Evolutionary conservation across 2,888 invertebrate species (phyloP).

Genomic region (Argyresthia goedartella): DNA sequence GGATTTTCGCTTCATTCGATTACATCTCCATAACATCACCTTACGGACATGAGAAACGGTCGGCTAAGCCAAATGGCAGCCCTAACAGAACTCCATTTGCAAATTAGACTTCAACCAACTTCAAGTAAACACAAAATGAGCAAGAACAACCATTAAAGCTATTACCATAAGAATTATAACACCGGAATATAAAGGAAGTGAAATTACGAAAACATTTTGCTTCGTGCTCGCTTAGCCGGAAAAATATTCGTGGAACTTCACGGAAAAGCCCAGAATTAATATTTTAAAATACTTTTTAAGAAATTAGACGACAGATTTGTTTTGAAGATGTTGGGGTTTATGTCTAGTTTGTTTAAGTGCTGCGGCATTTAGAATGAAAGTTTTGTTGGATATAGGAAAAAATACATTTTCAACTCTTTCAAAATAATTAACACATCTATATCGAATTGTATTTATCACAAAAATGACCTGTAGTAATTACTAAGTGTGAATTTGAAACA

Average conservation of each 20-base stretch:
- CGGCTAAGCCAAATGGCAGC: conserved; percentile 56
- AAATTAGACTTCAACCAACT: conserved; percentile 45
- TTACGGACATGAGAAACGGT: not conserved
- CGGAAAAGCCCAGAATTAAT: not conserved
- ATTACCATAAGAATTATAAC: not conserved
- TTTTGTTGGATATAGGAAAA: not conserved
- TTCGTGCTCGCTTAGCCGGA: conserved; percentile 3
- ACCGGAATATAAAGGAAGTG: not conserved
- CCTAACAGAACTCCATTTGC: conserved; percentile 64
- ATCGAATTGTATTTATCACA: no score
- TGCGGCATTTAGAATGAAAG: no score
- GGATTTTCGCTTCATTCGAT: conserved; percentile 2
- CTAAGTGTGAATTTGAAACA: no score
- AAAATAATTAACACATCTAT: no score
- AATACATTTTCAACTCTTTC: not conserved
- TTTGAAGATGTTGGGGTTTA: not conserved
- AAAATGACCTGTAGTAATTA: no score
- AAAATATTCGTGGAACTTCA: not conserved
- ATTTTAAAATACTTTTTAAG: not conserved
- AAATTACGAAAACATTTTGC: conserved; percentile 5
- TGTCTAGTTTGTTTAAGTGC: no score
- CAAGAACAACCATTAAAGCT: conserved; percentile 11
- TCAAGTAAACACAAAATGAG: conserved; percentile 11
- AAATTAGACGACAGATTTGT: conserved; percentile 1
- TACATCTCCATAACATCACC: not conserved